phyloP scores from a whole-genome alignment of 92 coral and sea anemone species.

The Zoanthus sansibaricus region DNA sequence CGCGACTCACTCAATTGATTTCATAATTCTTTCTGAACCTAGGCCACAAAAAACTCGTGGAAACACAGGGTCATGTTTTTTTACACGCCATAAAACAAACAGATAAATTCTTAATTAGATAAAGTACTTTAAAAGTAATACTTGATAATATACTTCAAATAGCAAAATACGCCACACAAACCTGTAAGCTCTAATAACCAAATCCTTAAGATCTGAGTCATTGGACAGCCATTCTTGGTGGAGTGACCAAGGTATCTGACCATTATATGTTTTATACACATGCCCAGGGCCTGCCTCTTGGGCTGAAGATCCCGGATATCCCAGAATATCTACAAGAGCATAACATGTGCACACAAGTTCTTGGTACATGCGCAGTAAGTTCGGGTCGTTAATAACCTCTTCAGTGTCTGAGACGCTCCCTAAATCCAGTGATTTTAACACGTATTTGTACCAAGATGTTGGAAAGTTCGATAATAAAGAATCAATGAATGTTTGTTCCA shows the following conservation, averaged over 20 bases:
- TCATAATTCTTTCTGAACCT: no score
- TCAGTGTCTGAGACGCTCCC: constrained; percentile 55
- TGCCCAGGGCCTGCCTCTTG: constrained; percentile 87
- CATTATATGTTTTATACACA: constrained; percentile 74
- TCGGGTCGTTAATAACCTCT: constrained; percentile 59
- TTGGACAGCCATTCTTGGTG: constrained; percentile 84
- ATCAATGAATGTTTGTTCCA: constrained; percentile 55
- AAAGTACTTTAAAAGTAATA: no score
- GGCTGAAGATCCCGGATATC: constrained; percentile 89
- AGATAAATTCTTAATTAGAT: no score
- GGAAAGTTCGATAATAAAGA: constrained; percentile 73
- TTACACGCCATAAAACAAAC: no score
- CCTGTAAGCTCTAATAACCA: constrained; percentile 95
- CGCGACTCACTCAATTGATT: no score
- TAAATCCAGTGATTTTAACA: constrained; percentile 53
- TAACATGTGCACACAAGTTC: constrained; percentile 78
- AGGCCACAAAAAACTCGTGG: no score
- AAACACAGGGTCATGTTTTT: no score
- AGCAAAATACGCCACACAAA: constrained; percentile 9
- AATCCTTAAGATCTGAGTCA: constrained; percentile 68
- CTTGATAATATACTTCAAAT: background rate
- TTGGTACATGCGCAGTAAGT: constrained; percentile 57
- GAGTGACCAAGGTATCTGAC: constrained; percentile 92
- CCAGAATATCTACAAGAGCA: constrained; percentile 85
- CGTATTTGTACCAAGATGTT: constrained; percentile 75